phyloP scores from a whole-genome alignment of 2,888 invertebrate species.

The Liopterus haemorrhoidalis region DNA sequence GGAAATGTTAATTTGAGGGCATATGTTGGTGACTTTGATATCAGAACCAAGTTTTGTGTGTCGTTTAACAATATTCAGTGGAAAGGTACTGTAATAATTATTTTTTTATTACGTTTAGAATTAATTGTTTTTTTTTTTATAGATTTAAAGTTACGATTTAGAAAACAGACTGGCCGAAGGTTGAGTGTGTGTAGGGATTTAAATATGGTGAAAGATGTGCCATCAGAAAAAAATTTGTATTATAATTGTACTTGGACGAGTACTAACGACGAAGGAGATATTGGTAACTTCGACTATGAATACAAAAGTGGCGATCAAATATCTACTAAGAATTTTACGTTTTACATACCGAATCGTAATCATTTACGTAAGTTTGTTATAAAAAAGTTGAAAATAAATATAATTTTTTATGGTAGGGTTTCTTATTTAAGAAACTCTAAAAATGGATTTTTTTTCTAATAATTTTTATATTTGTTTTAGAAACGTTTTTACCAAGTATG shows the following conservation, averaged over 20 bases:
- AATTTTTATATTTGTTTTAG: neutral
- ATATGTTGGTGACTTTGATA: neutral
- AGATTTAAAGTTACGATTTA: constrained; percentile 1
- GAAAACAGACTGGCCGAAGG: neutral
- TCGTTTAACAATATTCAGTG: constrained; percentile 11
- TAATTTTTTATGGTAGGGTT: too few relatives aligned
- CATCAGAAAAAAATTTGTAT: neutral
- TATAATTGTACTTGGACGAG: constrained; percentile 9
- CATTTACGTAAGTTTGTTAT: constrained; percentile 1
- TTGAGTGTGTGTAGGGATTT: neutral
- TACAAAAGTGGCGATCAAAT: constrained; percentile 1
- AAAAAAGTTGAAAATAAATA: too few relatives aligned
- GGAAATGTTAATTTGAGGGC: neutral
- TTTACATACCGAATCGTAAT: constrained; percentile 5
- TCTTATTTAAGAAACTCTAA: too few relatives aligned
- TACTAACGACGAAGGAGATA: constrained; percentile 1
- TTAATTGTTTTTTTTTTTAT: neutral
- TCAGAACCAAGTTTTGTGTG: constrained; percentile 11
- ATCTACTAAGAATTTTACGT: constrained; percentile 7
- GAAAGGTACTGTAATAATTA: neutral
- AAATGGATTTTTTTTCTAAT: too few relatives aligned
- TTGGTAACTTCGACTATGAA: constrained; percentile 13
- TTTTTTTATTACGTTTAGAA: neutral
- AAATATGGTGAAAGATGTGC: constrained; percentile 3
- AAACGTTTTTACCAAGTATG: neutral